phyloP scores from a whole-genome alignment of 2,113 vertebrate species.

The Lucifuga dentata region DNA sequence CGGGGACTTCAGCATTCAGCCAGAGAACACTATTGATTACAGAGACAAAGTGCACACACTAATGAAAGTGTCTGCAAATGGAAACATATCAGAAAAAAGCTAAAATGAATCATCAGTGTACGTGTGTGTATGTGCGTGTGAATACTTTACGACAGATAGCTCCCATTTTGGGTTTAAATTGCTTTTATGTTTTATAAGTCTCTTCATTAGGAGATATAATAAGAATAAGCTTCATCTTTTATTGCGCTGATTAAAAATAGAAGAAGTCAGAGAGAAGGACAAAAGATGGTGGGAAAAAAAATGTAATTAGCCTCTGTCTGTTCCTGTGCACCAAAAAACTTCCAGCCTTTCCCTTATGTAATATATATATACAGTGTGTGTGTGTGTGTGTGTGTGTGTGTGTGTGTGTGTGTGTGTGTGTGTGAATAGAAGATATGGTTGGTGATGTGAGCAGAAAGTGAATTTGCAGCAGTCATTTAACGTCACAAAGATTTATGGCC shows the following conservation, averaged over 20 bases:
- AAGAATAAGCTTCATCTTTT: constrained; percentile 37
- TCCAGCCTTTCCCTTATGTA: constrained; percentile 17
- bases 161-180: constrained; percentile 49
- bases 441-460: constrained; percentile 14
- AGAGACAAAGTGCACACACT: constrained; percentile 55
- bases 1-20: constrained; percentile 58
- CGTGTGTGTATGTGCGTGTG: not conserved
- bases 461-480: not conserved
- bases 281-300: constrained; percentile 42
- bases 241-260: constrained; percentile 49
- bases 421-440: constrained; percentile 21
- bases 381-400: not conserved
- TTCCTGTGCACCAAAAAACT: constrained; percentile 19
- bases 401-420: constrained; percentile 7
- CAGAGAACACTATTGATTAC: constrained; percentile 70
- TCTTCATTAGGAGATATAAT: constrained; percentile 58
- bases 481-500: not conserved
- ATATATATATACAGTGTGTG: constrained; percentile 6
- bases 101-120: constrained; percentile 45
- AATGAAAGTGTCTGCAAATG: constrained; percentile 68
- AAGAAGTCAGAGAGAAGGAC: constrained; percentile 32
- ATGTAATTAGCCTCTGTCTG: constrained; percentile 48
- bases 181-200: constrained; percentile 53
- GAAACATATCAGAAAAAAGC: constrained; percentile 47
- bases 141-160: constrained; percentile 8